Evolutionary conservation across 2,113 vertebrate species (phyloP).

Genomic region (Electrona antarctica): DNA sequence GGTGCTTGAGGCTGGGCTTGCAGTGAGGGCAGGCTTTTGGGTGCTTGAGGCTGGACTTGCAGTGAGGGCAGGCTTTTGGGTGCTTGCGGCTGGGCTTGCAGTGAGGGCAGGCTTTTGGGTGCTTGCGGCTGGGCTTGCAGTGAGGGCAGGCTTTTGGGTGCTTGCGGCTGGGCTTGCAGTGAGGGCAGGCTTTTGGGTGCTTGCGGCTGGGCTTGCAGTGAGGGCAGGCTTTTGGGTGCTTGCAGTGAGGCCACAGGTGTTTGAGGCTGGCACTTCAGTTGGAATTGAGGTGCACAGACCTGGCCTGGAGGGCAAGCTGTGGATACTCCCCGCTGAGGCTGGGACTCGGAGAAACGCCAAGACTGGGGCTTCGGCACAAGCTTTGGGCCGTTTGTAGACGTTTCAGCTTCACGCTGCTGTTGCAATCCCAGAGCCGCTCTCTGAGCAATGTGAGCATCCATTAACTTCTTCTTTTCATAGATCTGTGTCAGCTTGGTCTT

Average conservation of each 20-base stretch:
- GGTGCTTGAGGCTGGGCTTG: too few relatives aligned
- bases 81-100: neutral
- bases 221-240: neutral
- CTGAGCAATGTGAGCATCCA: conserved; percentile 10
- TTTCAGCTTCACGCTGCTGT: too few relatives aligned
- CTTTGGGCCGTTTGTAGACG: neutral
- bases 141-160: neutral
- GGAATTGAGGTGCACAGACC: neutral
- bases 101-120: neutral
- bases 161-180: neutral
- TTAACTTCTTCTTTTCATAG: conserved; percentile 83
- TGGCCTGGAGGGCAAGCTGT: conserved; percentile 57
- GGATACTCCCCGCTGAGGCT: neutral
- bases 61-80: neutral
- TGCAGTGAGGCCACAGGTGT: neutral
- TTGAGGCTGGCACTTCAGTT: neutral
- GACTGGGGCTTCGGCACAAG: neutral
- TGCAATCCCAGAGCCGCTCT: neutral
- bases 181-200: too few relatives aligned
- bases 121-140: neutral
- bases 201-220: too few relatives aligned
- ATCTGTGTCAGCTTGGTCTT: conserved; percentile 83
- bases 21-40: neutral
- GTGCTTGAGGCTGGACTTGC: neutral
- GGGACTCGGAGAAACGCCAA: neutral